Evolutionary conservation across 1,140 invertebrate species (phyloP).

Genomic region (Mesaphorura yosii): DNA sequence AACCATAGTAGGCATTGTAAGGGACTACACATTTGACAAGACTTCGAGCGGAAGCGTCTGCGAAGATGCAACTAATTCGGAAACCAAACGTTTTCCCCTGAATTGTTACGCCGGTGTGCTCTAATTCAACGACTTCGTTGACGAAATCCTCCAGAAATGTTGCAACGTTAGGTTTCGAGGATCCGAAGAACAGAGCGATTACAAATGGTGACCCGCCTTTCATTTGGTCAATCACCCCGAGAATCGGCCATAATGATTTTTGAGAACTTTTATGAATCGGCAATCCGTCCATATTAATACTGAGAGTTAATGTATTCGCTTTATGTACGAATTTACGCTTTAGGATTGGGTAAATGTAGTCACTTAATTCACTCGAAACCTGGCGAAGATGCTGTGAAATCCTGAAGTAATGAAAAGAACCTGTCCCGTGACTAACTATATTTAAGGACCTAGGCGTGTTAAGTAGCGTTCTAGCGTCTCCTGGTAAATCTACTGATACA

Average conservation of each 20-base stretch:
- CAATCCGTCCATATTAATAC: slow-evolving; percentile 11
- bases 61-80: slow-evolving; percentile 10
- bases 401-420: too few relatives aligned
- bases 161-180: not conserved
- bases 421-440: too few relatives aligned
- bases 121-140: slow-evolving; percentile 6
- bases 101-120: not conserved
- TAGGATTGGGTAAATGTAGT: too few relatives aligned
- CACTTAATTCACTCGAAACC: too few relatives aligned
- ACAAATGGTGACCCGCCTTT: not conserved
- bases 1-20: slow-evolving; percentile 33
- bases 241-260: slow-evolving; percentile 14
- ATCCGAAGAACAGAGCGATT: not conserved
- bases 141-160: slow-evolving; percentile 9
- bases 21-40: slow-evolving; percentile 7
- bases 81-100: slow-evolving; percentile 3
- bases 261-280: slow-evolving; percentile 1
- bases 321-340: too few relatives aligned
- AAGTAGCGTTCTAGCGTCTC: too few relatives aligned
- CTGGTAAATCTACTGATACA: too few relatives aligned
- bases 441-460: too few relatives aligned
- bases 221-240: not conserved
- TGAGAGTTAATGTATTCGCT: slow-evolving; percentile 1
- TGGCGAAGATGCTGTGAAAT: too few relatives aligned
- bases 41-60: slow-evolving; percentile 22